Base-by-base conservation (phyloP, 1,140 invertebrate species). In the Phortica variegata region DNA sequence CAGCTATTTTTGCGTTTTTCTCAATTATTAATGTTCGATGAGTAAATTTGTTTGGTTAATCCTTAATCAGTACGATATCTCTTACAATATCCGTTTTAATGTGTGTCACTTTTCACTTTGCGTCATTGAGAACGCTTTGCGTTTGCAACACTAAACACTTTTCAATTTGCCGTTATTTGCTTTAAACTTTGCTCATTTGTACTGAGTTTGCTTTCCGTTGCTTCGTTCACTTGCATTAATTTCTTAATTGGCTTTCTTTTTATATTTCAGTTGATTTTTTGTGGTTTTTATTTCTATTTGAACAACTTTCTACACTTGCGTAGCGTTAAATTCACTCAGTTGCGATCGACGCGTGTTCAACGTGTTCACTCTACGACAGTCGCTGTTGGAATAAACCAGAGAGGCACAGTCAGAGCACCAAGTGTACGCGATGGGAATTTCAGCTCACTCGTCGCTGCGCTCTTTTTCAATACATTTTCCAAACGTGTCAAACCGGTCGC, bases 291-390 rank as follows among this genome's bases (percentile, higher is more conserved):
- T 17, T 50, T 39, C n/a, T n/a, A 41, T 43, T 38, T 54, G 52
- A 55, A 55, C 44, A 52, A 55, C 53, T 55, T 55, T 55, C 44
- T 55, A 43, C 29, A 47, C 26, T 45, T 36, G 26, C 19, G 34
- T 15, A 23, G 29, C 17, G 31, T 17, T n/a, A 42, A 29, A 49
- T 18, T 29, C 37, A 44, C 19, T 59, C 41, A 45, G 17, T 17
- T 47, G 56, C 60, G 59, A 60, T 66, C 54, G 60, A 68, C 60
- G 63, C 60, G 65, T 50, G 52, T 46, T 50, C 34, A 47, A 68
- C 56, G 65, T 73, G 65, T 73, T 69, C 53, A 70, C 70, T 73
- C 65, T 61, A 70, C 65, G 70, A 71, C 70, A 71, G 59, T 68
- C 70, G 58, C 52, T 57, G 62, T 61, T 58, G 58, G 70, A 73